Evolutionary conservation across 2,888 invertebrate species (phyloP), one percentile per base, ranked within the genome.

Genomic region (Andrena dorsata): DNA sequence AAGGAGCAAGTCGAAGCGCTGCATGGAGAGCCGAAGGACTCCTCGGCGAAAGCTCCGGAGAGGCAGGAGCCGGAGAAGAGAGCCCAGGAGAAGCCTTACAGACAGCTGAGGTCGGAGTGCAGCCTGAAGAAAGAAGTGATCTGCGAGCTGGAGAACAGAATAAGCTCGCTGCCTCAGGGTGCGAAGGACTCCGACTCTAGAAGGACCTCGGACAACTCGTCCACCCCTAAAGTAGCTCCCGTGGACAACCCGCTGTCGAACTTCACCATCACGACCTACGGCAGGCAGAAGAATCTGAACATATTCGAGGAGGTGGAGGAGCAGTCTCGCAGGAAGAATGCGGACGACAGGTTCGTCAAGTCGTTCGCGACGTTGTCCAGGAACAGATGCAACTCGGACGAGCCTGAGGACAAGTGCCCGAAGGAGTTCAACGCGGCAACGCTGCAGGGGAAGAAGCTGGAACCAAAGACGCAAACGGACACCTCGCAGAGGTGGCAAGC

Each of bases 251-350:
- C 92, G 0, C 53, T 93, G 58, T 90, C 93, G 0, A 94, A 94
- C 75, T 94, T 94, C 70, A 93, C 90, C 2, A 93, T 94, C 20
- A 93, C 93, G 0, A 94, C 94, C 0, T 94, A 94, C 58, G 83
- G 91, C 13, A 87, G 89, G 13, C 92, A 90, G 58, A 93, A 92
- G 71, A 91, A 84, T 66, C 56, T 92, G n/a, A 91, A 93, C 56
- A 93, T 93, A 60, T 94, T 92, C 66, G 91, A 90, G 2, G 91
- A 92, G 10, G 76, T 83, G 0, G 80, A 89, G 4, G 81, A 86
- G 2, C 81, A 83, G n/a, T 61, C 69, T 0, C n/a, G 6, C 35
- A 16, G n/a, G 2, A 83, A 56, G 13, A 82, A 53, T n/a, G 65
- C 79, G 1, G 83, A 88, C 16, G 85, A 89, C 0, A 88, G 82